These are phyloP conservation scores for Hippocampus guttulatus DNA, from an alignment of 2,113 vertebrate species.

Conservation along the genomic window DNA sequence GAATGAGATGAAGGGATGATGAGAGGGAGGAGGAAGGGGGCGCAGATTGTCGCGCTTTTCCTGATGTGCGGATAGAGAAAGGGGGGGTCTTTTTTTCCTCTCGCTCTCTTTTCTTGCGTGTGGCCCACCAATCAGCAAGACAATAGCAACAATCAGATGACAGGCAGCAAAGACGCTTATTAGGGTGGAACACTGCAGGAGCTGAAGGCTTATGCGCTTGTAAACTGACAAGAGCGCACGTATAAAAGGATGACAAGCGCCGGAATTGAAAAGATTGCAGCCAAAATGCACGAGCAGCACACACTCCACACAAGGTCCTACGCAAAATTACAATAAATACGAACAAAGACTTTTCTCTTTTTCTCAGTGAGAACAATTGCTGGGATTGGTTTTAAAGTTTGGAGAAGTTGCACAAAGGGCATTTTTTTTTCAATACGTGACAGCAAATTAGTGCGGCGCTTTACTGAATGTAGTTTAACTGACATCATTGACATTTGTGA, in stretches of 20 bases:
- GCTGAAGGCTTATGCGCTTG: conserved; percentile 54
- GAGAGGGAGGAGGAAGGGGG: conserved; percentile 26
- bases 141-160: conserved; percentile 73
- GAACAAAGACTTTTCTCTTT: background rate
- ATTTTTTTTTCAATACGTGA: background rate
- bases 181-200: conserved; percentile 49
- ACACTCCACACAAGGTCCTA: background rate
- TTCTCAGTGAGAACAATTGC: background rate
- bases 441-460: background rate
- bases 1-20: conserved; percentile 55
- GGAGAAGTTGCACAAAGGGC: background rate
- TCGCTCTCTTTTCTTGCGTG: conserved; percentile 39
- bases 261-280: conserved; percentile 3
- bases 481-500: background rate
- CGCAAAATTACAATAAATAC: conserved; percentile 10
- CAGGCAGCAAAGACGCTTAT: conserved; percentile 63
- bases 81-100: conserved; percentile 12
- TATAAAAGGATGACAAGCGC: conserved; percentile 3
- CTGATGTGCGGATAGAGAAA: conserved; percentile 44
- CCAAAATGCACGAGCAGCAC: conserved; percentile 9
- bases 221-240: conserved; percentile 21
- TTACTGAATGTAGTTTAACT: background rate
- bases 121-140: conserved; percentile 67
- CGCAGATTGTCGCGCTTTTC: conserved; percentile 41
- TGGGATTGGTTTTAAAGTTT: background rate